These are phyloP conservation scores for Plutella xylostella DNA, from an alignment of 2,888 invertebrate species.

Conservation along the genomic window DNA sequence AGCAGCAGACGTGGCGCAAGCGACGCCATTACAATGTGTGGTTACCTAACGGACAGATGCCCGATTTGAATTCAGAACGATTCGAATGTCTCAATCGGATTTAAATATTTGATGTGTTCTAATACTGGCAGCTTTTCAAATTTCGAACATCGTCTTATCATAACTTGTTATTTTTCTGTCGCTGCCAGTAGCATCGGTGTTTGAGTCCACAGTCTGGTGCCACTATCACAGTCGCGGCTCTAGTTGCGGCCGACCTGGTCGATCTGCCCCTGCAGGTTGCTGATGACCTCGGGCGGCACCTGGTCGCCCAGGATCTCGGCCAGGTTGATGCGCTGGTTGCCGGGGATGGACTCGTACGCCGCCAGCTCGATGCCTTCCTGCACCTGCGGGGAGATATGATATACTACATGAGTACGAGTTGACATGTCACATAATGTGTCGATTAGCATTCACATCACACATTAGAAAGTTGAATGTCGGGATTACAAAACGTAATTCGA, in stretches of 20 bases:
- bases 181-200: too few relatives aligned
- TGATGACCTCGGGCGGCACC: slow-evolving; percentile 88
- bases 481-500: too few relatives aligned
- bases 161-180: too few relatives aligned
- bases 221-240: not conserved
- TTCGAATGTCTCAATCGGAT: not conserved
- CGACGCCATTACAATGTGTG: slow-evolving; percentile 71
- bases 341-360: slow-evolving; percentile 88
- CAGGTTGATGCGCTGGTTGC: slow-evolving; percentile 86
- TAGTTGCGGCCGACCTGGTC: slow-evolving; percentile 82
- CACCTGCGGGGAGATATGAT: too few relatives aligned
- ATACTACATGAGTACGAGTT: too few relatives aligned
- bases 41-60: slow-evolving; percentile 54
- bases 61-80: slow-evolving; percentile 12
- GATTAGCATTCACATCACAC: too few relatives aligned
- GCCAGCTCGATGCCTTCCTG: slow-evolving; percentile 89
- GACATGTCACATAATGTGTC: too few relatives aligned
- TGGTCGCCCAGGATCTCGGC: slow-evolving; percentile 87
- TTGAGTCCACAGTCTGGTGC: too few relatives aligned
- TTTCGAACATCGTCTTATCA: too few relatives aligned
- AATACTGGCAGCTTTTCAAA: too few relatives aligned
- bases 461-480: too few relatives aligned
- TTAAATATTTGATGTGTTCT: too few relatives aligned
- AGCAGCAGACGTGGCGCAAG: slow-evolving; percentile 77
- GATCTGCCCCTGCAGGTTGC: slow-evolving; percentile 87